Evolutionary conservation across 1,140 invertebrate genomes (phyloP).

Genomic region (Diabrotica undecimpunctata): DNA sequence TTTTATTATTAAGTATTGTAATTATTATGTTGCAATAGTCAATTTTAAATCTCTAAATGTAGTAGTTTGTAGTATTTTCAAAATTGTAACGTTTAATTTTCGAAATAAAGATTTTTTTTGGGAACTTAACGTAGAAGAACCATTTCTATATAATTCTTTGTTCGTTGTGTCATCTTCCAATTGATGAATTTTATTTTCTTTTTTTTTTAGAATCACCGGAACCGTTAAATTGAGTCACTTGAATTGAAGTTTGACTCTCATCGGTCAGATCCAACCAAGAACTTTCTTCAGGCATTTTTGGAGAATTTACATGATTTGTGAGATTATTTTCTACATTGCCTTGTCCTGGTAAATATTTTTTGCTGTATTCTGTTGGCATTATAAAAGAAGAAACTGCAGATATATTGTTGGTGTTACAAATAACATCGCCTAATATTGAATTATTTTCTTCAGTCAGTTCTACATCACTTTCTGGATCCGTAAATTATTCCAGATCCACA

Average conservation of each 20-base stretch:
- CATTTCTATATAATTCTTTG: no score
- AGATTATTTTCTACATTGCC: background rate
- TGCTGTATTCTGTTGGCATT: no score
- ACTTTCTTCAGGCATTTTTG: conserved; percentile 9
- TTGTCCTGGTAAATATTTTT: background rate
- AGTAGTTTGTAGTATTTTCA: no score
- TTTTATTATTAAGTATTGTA: no score
- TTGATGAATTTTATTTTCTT: background rate
- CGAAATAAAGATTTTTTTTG: no score
- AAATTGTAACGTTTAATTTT: no score
- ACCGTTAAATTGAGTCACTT: background rate
- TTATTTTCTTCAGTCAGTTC: background rate
- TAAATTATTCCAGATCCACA: background rate
- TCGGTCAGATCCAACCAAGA: conserved; percentile 30
- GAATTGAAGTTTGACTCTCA: conserved; percentile 11
- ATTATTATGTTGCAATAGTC: no score
- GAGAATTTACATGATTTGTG: background rate
- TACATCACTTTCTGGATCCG: background rate
- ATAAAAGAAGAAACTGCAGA: background rate
- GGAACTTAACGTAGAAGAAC: no score
- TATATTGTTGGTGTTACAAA: no score
- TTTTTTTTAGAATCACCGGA: conserved; percentile 10
- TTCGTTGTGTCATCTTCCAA: background rate
- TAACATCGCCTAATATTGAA: background rate
- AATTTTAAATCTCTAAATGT: no score